These are phyloP conservation scores for Nannoperca australis DNA, from an alignment of 2,797 vertebrate genomes.

Conservation along the genomic window DNA sequence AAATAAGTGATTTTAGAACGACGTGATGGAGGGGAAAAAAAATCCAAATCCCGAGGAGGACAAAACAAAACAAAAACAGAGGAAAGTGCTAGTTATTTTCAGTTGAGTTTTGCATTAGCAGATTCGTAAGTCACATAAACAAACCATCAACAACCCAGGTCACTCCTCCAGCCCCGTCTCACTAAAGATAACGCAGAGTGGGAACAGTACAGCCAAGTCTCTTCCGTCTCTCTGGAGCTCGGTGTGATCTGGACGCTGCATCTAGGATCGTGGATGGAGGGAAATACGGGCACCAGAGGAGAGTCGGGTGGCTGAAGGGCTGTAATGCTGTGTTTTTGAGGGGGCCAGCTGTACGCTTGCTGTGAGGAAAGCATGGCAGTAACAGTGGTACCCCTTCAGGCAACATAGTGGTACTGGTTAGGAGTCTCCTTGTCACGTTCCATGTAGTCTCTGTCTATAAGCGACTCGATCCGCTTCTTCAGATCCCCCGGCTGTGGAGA, in stretches of 20 bases:
- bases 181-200: slow-evolving; percentile 51
- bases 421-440: slow-evolving; percentile 95
- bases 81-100: slow-evolving; percentile 80
- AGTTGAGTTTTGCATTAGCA: slow-evolving; percentile 77
- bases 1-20: slow-evolving; percentile 72
- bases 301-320: slow-evolving; percentile 68
- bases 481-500: slow-evolving; percentile 91
- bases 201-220: slow-evolving; percentile 59
- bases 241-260: slow-evolving; percentile 52
- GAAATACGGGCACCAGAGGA: slow-evolving; percentile 68
- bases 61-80: slow-evolving; percentile 54
- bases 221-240: slow-evolving; percentile 65
- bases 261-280: slow-evolving; percentile 58
- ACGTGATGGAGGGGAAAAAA: slow-evolving; percentile 49
- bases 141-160: slow-evolving; percentile 60
- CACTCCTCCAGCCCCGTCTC: slow-evolving; percentile 58
- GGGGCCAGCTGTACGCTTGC: slow-evolving; percentile 65
- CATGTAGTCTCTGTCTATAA: slow-evolving; percentile 98
- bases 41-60: slow-evolving; percentile 47
- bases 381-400: slow-evolving; percentile 81
- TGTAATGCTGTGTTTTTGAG: slow-evolving; percentile 58
- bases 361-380: slow-evolving; percentile 63
- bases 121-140: slow-evolving; percentile 71
- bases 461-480: slow-evolving; percentile 96
- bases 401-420: slow-evolving; percentile 97